A percentile compares a stretch with the other conserved stretches of the same genome.
Conservation (phyloP, 2,797 vertebrate genomes). For the Anguilla pacifica region DNA sequence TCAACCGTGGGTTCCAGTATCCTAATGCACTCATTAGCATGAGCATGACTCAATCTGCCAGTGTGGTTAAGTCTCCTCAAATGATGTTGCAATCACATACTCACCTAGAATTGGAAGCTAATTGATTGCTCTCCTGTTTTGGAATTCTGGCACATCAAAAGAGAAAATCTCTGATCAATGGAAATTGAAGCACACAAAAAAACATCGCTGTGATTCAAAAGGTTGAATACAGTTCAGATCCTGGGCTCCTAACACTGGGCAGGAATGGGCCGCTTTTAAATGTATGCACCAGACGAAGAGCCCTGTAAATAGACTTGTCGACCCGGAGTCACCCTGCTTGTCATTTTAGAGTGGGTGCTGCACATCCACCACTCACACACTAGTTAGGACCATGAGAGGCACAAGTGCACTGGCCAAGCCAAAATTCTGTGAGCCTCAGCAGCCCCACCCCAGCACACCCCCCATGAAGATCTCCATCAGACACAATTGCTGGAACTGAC, state of each 20-base stretch:
- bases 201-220: not conserved
- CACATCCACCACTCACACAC: slow-evolving; percentile 2
- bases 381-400: not conserved
- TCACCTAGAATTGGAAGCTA: not conserved
- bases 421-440: not conserved
- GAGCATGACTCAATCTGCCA: not conserved
- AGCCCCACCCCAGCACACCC: not conserved
- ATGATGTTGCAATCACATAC: not conserved
- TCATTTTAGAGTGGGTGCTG: not conserved
- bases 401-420: not conserved
- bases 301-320: slow-evolving; percentile 1
- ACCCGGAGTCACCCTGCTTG: slow-evolving; percentile 11
- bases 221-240: not conserved
- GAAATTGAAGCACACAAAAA: not conserved
- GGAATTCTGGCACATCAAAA: not conserved
- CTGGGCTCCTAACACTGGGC: not conserved
- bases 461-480: not conserved
- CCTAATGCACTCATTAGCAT: not conserved
- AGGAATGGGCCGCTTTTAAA: not conserved
- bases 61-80: not conserved
- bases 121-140: not conserved
- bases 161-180: not conserved
- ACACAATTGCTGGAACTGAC: not conserved
- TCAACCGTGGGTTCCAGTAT: not conserved
- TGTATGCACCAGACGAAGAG: not conserved